phyloP scores from a whole-genome alignment of 2,888 invertebrate species.

The Eilema griseolum region DNA sequence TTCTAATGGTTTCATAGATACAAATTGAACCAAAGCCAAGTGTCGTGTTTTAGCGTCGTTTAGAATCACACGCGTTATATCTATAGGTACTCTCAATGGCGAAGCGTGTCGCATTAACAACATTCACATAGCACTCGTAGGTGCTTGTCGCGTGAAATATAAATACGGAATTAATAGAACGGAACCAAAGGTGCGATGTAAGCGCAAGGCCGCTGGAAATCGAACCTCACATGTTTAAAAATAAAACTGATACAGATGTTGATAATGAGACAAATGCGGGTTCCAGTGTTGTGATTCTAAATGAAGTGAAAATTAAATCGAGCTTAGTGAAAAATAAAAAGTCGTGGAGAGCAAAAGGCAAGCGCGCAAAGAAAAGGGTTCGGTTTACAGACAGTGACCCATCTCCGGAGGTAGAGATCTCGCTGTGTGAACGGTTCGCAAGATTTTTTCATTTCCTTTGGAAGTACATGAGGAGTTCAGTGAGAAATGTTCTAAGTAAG shows the following conservation, averaged over 20 bases:
- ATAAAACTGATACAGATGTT: constrained; percentile 60
- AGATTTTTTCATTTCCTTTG: constrained; percentile 72
- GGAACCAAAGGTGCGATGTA: constrained; percentile 48
- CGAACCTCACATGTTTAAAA: constrained; percentile 62
- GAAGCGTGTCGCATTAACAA: constrained; percentile 62
- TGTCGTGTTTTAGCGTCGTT: constrained; percentile 61
- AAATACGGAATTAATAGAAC: constrained; percentile 69
- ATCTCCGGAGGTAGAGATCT: constrained; percentile 51
- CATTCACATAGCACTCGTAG: constrained; percentile 32
- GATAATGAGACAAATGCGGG: constrained; percentile 46
- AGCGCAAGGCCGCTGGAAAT: constrained; percentile 58
- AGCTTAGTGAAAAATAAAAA: constrained; percentile 71
- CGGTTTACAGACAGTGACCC: constrained; percentile 71
- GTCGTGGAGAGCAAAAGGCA: constrained; percentile 59
- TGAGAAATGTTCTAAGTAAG: constrained; percentile 72
- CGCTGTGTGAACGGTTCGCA: constrained; percentile 69
- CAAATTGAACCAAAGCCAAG: constrained; percentile 77
- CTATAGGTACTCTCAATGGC: constrained; percentile 61
- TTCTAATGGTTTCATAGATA: constrained; percentile 60
- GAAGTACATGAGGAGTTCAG: constrained; percentile 67
- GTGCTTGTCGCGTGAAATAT: constrained; percentile 37
- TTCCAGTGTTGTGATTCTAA: constrained; percentile 57
- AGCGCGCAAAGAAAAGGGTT: constrained; percentile 73
- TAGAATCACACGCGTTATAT: constrained; percentile 66
- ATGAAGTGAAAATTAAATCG: constrained; percentile 73